Percentiles rank a stretch among this genome's conserved stretches.
Evolutionary conservation across 2,113 vertebrate species (phyloP).

Genomic region (Rallus limicola): DNA sequence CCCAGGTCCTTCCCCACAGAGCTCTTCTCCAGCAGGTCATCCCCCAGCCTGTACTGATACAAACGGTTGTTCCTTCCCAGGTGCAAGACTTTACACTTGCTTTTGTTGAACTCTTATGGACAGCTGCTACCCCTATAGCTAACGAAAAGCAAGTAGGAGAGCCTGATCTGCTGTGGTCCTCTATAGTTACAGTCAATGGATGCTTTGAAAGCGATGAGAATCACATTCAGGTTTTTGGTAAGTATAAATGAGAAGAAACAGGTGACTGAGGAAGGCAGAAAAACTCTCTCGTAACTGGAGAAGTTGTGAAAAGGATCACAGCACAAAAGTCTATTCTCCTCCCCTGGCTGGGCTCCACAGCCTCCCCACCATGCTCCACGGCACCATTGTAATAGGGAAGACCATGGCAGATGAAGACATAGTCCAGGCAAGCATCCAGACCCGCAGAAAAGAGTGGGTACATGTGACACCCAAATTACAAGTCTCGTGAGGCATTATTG

Average conservation of each 20-base stretch:
- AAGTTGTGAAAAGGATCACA: slow-evolving; percentile 12
- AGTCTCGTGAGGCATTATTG: neutral
- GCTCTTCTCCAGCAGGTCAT: too few species aligned
- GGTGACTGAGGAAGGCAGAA: slow-evolving; percentile 1
- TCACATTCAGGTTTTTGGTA: neutral
- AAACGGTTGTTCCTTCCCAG: too few species aligned
- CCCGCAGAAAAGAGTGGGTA: neutral
- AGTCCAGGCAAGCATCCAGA: slow-evolving; percentile 18
- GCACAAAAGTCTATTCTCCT: slow-evolving; percentile 34
- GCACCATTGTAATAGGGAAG: neutral
- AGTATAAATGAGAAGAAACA: slow-evolving; percentile 8
- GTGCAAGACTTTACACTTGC: too few species aligned
- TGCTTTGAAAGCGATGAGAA: neutral
- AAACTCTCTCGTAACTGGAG: slow-evolving; percentile 6
- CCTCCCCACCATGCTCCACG: neutral
- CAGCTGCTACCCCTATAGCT: neutral
- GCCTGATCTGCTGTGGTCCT: neutral
- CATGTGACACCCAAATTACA: slow-evolving; percentile 33
- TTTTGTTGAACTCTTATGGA: neutral
- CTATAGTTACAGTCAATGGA: neutral
- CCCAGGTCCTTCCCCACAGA: too few species aligned
- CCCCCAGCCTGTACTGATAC: too few species aligned
- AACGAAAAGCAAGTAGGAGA: neutral
- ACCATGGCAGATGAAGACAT: neutral
- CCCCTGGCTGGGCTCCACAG: neutral